Base-by-base conservation (phyloP, 1,140 invertebrate genomes). In the Amphibalanus amphitrite region DNA sequence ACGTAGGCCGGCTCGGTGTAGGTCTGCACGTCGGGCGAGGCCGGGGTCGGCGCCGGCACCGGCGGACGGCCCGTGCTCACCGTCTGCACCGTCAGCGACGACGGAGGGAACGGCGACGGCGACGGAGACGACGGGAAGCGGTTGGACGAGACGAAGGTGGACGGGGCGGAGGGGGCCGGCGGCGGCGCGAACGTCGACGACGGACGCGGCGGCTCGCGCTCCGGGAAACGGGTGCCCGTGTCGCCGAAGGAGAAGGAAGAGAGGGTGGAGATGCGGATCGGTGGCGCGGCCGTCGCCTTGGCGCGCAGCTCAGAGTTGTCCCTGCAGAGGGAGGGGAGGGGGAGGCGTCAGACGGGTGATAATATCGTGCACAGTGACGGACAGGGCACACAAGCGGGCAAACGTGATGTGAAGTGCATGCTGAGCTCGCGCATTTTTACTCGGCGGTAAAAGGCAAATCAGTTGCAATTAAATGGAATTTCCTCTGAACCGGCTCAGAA, bases 1-100 rank as follows among this genome's bases (percentile, higher is more conserved):
- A 67, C 65, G 65, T 67, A 67, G 26, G 65, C 65, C 3, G 65
- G 65, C 65, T 67, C 65, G 26, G 65, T 67, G 28, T 67, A 67
- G 10, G 65, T 4, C 65, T 28, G 65, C 3, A 67, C 65, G 65
- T 26, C n/a, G n/a, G 65, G 65, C 3, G 65, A 28, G 28, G 65
- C 23, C 17, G 65, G 65, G 8, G 65, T 59, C 10, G 47, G 47
- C 3, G 13, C 20, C 13, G 47, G 33, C 33, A 38, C 47, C 47
- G 47, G 10, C 17, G 47, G 47, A 8, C 47, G 47, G 47, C 47
- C 13, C 47, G 47, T 23, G 47, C 20, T 59, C 47, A 59, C 47
- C 6, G 47, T 59, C 47, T 59, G 47, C 17, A 59, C 47, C 47
- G 47, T 59, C 6, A 59, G 1, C 47, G 47, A 17, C 6, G 47